Conservation (phyloP, 1,140 invertebrate genomes). For the Asbolus verrucosus region DNA sequence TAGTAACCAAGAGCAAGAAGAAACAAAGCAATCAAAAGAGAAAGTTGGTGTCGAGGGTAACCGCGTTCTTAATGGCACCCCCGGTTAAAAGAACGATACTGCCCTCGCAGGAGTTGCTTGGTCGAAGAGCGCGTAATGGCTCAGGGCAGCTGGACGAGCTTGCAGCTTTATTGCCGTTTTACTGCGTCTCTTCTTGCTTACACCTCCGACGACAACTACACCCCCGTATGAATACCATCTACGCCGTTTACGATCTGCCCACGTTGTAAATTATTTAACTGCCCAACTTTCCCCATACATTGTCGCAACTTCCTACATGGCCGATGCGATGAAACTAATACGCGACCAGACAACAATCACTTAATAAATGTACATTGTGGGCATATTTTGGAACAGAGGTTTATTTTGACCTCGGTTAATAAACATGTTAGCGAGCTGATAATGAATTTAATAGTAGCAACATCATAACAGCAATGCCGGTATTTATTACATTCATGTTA, state of each 20-base stretch:
- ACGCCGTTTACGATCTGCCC: conserved; percentile 21
- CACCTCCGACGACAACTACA: conserved; percentile 36
- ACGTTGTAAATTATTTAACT: conserved; percentile 34
- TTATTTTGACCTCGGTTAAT: too few species aligned
- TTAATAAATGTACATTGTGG: too few species aligned
- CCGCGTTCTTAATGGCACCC: conserved; percentile 51
- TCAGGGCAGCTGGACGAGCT: conserved; percentile 34
- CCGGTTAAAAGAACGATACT: conserved; percentile 52
- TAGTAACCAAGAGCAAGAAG: conserved; percentile 49
- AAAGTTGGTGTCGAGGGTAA: conserved; percentile 51
- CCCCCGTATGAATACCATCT: conserved; percentile 33
- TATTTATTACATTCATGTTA: too few species aligned
- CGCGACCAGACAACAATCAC: too few species aligned
- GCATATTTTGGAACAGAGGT: too few species aligned
- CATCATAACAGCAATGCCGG: too few species aligned
- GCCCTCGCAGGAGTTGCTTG: conserved; percentile 45
- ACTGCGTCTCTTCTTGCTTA: conserved; percentile 45
- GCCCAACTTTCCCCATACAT: conserved; percentile 12
- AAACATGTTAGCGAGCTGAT: too few species aligned
- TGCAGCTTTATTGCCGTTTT: conserved; percentile 47
- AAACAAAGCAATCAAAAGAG: conserved; percentile 54
- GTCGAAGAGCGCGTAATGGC: conserved; percentile 47
- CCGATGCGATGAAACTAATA: too few species aligned
- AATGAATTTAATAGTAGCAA: too few species aligned
- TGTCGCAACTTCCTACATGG: conserved; percentile 19